Percentiles rank a stretch among this genome's conserved stretches.
These are phyloP conservation scores for Manacus vitellinus DNA, from an alignment of 2,113 vertebrate species.

Conservation along the genomic window DNA sequence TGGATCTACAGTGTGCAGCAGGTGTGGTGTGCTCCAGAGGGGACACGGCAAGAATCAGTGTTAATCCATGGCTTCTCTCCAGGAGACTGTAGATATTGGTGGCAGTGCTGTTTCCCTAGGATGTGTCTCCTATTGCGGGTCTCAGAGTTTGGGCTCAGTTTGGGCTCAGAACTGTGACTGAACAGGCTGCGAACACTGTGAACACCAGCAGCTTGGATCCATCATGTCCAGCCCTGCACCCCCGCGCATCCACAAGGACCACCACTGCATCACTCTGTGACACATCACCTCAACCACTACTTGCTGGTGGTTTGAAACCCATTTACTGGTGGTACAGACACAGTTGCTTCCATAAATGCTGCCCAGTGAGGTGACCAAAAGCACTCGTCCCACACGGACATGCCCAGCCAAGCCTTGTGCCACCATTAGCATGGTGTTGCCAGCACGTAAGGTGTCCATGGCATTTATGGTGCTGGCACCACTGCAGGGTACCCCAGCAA, in stretches of 20 bases:
- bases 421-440: fast-evolving
- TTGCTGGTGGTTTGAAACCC: not conserved
- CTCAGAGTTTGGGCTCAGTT: not conserved
- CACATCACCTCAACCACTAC: not conserved
- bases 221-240: not conserved
- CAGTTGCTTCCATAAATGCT: not conserved
- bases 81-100: not conserved
- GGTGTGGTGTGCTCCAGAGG: not conserved
- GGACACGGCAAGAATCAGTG: not conserved
- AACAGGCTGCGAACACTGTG: not conserved
- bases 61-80: fast-evolving
- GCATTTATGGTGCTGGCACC: not conserved
- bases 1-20: not conserved
- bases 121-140: fast-evolving
- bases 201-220: not conserved
- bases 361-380: not conserved
- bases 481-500: not conserved
- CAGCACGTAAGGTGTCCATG: not conserved
- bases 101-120: not conserved
- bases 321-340: not conserved
- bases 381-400: fast-evolving
- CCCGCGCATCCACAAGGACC: not conserved
- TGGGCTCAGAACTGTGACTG: not conserved
- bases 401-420: not conserved
- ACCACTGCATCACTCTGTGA: fast-evolving